Evolutionary conservation across 1,140 invertebrate genomes (phyloP).

Genomic region (Chymomyza costata): DNA sequence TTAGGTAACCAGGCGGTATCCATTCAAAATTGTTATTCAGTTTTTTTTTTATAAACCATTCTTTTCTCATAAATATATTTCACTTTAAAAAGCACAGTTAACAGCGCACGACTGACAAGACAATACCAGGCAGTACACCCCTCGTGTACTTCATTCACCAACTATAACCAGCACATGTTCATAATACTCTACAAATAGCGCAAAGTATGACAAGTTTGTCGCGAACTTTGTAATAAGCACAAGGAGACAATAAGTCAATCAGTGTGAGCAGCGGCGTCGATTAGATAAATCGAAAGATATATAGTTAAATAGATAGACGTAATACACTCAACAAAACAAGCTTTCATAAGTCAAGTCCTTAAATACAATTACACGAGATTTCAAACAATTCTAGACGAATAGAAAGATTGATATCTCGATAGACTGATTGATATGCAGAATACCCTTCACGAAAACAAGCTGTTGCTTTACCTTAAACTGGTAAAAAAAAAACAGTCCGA

Average conservation of each 20-base stretch:
- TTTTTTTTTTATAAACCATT: constrained; percentile 19
- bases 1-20: too few species aligned
- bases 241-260: not conserved
- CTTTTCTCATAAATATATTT: constrained; percentile 58
- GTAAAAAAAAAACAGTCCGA: too few species aligned
- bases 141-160: not conserved
- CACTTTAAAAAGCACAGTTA: constrained; percentile 61
- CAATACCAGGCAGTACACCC: constrained; percentile 15
- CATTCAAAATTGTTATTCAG: not conserved
- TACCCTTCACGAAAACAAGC: too few species aligned
- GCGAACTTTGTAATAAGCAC: not conserved
- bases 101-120: constrained; percentile 63
- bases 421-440: too few species aligned
- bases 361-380: too few species aligned
- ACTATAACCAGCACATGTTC: not conserved
- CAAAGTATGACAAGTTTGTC: not conserved
- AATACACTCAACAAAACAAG: too few species aligned
- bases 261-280: not conserved
- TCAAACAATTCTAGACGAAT: too few species aligned
- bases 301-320: too few species aligned
- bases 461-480: too few species aligned
- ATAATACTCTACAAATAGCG: not conserved
- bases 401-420: too few species aligned
- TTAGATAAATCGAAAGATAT: too few species aligned
- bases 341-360: too few species aligned